phyloP scores from a whole-genome alignment of 2,888 invertebrate species.

The Hypomecis punctinalis region DNA sequence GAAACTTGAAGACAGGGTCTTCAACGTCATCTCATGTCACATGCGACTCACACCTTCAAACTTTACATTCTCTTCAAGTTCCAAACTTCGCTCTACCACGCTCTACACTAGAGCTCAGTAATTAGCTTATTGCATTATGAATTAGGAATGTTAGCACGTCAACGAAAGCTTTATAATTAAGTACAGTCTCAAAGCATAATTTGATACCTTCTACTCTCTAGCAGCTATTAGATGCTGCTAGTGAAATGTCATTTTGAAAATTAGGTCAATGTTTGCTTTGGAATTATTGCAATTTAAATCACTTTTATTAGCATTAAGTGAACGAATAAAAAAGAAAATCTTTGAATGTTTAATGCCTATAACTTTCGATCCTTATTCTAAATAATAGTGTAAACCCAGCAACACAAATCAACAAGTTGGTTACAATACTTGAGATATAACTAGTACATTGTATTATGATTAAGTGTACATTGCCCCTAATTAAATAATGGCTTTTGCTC shows the following conservation, averaged over 20 bases:
- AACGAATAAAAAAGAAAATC: too few relatives aligned
- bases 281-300: too few relatives aligned
- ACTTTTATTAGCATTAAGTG: too few relatives aligned
- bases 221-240: neutral
- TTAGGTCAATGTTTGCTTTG: too few relatives aligned
- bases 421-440: too few relatives aligned
- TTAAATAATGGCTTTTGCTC: too few relatives aligned
- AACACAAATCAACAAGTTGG: too few relatives aligned
- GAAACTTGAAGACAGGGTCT: neutral
- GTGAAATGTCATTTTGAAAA: neutral
- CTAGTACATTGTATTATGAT: too few relatives aligned
- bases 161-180: conserved; percentile 38
- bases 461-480: too few relatives aligned
- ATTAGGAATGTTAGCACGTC: conserved; percentile 36
- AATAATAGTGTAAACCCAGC: too few relatives aligned
- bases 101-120: conserved; percentile 28
- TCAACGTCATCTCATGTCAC: conserved; percentile 13
- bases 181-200: conserved; percentile 40
- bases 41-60: conserved; percentile 21
- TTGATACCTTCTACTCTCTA: conserved; percentile 23
- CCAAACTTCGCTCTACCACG: conserved; percentile 14
- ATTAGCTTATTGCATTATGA: conserved; percentile 42
- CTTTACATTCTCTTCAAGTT: conserved; percentile 26
- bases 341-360: too few relatives aligned
- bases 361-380: too few relatives aligned